A percentile compares a stretch with the other conserved stretches of the same genome.
phyloP scores from a whole-genome alignment of 2,113 vertebrate species.

The Peucedramus taeniatus region DNA sequence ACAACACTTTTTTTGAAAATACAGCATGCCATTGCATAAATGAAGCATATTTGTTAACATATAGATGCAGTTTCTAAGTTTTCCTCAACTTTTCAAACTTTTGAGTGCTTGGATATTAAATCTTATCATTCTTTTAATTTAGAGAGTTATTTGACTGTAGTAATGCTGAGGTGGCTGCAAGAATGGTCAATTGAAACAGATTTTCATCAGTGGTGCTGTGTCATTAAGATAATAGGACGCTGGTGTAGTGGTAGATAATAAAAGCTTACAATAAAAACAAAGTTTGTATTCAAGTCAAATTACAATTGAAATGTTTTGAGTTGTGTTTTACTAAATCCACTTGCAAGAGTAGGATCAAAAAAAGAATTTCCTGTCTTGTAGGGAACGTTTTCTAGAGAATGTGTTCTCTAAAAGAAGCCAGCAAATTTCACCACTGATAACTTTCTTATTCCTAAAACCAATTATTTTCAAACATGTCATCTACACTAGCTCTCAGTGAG shows the following conservation, averaged over 20 bases:
- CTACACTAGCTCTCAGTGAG: background rate
- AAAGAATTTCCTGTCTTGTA: background rate
- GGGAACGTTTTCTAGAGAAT: background rate
- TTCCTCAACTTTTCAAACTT: background rate
- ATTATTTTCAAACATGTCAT: constrained; percentile 39
- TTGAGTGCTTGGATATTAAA: background rate
- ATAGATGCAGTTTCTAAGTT: background rate
- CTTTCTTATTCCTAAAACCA: background rate
- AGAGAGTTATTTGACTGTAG: background rate
- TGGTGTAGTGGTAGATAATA: background rate
- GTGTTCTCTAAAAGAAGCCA: background rate
- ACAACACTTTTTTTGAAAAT: background rate
- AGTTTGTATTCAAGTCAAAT: background rate
- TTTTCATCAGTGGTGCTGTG: background rate
- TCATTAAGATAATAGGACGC: background rate
- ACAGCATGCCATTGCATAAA: background rate
- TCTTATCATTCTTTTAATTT: background rate
- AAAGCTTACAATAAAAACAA: background rate
- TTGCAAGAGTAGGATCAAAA: background rate
- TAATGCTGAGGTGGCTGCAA: background rate
- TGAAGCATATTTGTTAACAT: background rate
- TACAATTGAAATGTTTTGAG: background rate
- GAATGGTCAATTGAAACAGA: background rate
- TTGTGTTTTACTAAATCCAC: background rate
- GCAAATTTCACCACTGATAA: background rate